A percentile compares a stretch with the other conserved stretches of the same genome.
These are phyloP conservation scores for Autographa pulchrina DNA, from an alignment of 2,888 invertebrate species.

Conservation along the genomic window DNA sequence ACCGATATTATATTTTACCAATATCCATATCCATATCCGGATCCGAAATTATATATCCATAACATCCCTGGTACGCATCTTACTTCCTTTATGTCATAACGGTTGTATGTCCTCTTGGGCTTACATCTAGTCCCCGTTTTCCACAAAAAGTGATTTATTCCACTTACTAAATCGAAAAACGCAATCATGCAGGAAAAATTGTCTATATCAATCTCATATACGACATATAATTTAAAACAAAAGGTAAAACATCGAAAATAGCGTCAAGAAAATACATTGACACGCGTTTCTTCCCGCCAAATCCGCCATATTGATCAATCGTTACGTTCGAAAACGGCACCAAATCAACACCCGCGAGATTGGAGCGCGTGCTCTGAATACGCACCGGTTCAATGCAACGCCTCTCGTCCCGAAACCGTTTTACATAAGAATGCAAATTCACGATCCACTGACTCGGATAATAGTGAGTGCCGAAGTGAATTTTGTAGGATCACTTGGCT, in stretches of 20 bases:
- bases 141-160: constrained; percentile 3
- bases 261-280: constrained; percentile 54
- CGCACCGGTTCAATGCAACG: constrained; percentile 68
- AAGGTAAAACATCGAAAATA: constrained; percentile 37
- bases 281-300: constrained; percentile 57
- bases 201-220: constrained; percentile 44
- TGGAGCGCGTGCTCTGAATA: constrained; percentile 84
- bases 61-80: too few relatives aligned
- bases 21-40: too few relatives aligned
- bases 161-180: constrained; percentile 17
- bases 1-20: too few relatives aligned
- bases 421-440: constrained; percentile 85
- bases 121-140: too few relatives aligned
- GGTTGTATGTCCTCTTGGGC: too few relatives aligned
- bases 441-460: constrained; percentile 83
- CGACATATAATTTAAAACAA: constrained; percentile 49
- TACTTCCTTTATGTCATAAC: too few relatives aligned
- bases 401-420: constrained; percentile 70
- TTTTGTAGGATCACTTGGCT: constrained; percentile 69
- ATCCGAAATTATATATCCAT: too few relatives aligned
- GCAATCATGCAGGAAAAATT: constrained; percentile 37
- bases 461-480: constrained; percentile 78
- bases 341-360: constrained; percentile 81
- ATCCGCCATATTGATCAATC: constrained; percentile 77
- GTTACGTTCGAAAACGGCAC: constrained; percentile 72